phyloP scores from a whole-genome alignment of 2,888 invertebrate species.

The Drosophila lutescens region DNA sequence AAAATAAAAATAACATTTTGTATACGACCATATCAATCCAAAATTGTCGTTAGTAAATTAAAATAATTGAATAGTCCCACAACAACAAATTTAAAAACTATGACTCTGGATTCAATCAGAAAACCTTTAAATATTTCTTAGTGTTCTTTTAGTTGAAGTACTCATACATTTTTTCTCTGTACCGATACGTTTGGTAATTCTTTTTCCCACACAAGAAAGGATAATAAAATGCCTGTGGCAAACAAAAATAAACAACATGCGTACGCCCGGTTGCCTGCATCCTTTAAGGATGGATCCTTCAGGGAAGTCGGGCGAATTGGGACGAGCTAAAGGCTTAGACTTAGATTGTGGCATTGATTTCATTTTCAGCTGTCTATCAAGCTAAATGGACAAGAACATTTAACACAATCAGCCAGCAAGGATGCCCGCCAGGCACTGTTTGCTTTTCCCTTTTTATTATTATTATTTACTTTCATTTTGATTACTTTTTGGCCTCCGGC shows the following conservation, averaged over 20 bases:
- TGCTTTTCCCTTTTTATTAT: slow-evolving; percentile 34
- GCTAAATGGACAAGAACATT: slow-evolving; percentile 53
- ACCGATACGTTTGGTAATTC: slow-evolving; percentile 19
- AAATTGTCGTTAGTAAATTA: not conserved
- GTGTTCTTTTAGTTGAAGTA: not conserved
- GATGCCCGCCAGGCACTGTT: slow-evolving; percentile 30
- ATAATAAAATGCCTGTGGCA: slow-evolving; percentile 73
- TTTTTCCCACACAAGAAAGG: slow-evolving; percentile 66
- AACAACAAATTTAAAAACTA: no score
- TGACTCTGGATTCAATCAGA: no score
- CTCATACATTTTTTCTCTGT: slow-evolving; percentile 1
- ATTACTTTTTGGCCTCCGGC: slow-evolving; percentile 67
- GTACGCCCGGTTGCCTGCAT: slow-evolving; percentile 58
- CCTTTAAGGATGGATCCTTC: slow-evolving; percentile 60
- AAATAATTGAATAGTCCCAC: no score
- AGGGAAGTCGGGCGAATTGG: slow-evolving; percentile 8
- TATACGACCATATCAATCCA: not conserved
- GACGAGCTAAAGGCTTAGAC: slow-evolving; percentile 65
- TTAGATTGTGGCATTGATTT: slow-evolving; percentile 77
- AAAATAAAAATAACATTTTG: not conserved
- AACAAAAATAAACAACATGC: slow-evolving; percentile 67
- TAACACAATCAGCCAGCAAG: slow-evolving; percentile 62
- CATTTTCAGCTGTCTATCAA: slow-evolving; percentile 55
- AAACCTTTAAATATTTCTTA: no score
- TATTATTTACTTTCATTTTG: slow-evolving; percentile 78